Base-by-base conservation (phyloP, 1,140 invertebrate genomes). In the Alviniconcha marisindica region DNA sequence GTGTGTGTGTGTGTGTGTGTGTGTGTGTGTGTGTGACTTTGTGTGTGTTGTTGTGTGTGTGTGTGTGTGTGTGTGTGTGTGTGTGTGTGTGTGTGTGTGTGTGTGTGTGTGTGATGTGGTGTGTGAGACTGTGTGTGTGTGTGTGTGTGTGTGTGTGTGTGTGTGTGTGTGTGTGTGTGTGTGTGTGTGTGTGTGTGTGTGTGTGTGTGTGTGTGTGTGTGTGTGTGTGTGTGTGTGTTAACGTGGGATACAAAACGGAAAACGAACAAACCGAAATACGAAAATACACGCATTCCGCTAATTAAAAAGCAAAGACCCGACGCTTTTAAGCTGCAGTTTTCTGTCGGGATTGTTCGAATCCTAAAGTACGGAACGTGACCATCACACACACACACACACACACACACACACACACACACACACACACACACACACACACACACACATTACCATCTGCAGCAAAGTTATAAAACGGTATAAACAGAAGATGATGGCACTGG, bases 51-150 rank as follows among this genome's bases (percentile, higher is more conserved):
- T 15, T 56, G 54, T 56, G 54, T 56, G 54, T 56, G 54, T 56
- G 54, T 56, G 54, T 56, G 54, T 56, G 54, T 56, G 54, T 56
- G 54, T 56, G 54, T 56, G 54, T 56, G 54, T 56, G 54, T 56
- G 54, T 56, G 54, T 56, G 54, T 56, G 54, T 60, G 54, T 60
- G 54, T 60, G 54, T 60, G 54, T 60, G 54, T 60, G 54, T 21
- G 54, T 2, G 2, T 60, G 54, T 24, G 54, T 60, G 54, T 21
- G 54, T 56, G 54, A 15, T 18, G 5, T 18, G 0, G 54, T 24
- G 54, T 5, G 5, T 24, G 54, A 14, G 54, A 5, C 5, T 5
- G 54, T 60, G 54, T 5, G 54, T 60, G 54, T 5, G 54, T 24
- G 54, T 5, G 54, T 60, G 54, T 2, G 54, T 60, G 54, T 5